These are phyloP conservation scores for Thera britannica DNA, from an alignment of 2,888 invertebrate genomes.

Conservation along the genomic window DNA sequence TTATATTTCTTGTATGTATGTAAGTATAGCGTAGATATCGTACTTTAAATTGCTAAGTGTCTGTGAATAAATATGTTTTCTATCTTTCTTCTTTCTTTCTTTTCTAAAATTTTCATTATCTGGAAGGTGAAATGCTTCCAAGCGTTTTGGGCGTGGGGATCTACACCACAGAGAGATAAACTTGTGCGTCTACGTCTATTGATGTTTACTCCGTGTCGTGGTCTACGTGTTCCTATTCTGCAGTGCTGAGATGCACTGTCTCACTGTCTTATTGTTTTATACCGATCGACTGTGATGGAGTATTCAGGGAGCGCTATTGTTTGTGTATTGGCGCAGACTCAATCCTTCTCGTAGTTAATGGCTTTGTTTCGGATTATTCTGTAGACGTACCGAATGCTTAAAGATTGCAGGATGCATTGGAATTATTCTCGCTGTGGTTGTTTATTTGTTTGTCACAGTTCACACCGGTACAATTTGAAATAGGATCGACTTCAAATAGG, in stretches of 20 bases:
- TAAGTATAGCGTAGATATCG: too few relatives aligned
- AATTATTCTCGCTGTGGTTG: neutral
- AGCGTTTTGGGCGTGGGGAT: too few relatives aligned
- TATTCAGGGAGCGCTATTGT: slow-evolving; percentile 23
- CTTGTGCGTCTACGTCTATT: neutral
- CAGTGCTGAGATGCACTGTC: slow-evolving; percentile 10
- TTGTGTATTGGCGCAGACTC: slow-evolving; percentile 21
- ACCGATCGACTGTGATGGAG: slow-evolving; percentile 34
- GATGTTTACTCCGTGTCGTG: neutral
- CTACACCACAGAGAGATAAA: too few relatives aligned
- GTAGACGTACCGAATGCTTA: slow-evolving; percentile 3
- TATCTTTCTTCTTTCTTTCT: too few relatives aligned
- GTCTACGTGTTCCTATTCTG: slow-evolving; percentile 3
- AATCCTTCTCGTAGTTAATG: slow-evolving; percentile 12
- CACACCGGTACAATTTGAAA: neutral
- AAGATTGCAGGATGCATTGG: slow-evolving; percentile 6
- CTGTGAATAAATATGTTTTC: too few relatives aligned
- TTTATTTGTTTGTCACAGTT: neutral
- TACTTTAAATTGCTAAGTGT: too few relatives aligned
- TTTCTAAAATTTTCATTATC: too few relatives aligned
- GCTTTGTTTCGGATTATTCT: slow-evolving; percentile 22
- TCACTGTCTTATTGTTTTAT: slow-evolving; percentile 34
- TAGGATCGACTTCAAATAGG: too few relatives aligned
- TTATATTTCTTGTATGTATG: too few relatives aligned
- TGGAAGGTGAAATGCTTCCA: too few relatives aligned